Percentiles rank a stretch among this genome's conserved stretches.
These are phyloP conservation scores for Prochilodus magdalenae DNA, from an alignment of 2,113 vertebrate species.

Conservation along the genomic window DNA sequence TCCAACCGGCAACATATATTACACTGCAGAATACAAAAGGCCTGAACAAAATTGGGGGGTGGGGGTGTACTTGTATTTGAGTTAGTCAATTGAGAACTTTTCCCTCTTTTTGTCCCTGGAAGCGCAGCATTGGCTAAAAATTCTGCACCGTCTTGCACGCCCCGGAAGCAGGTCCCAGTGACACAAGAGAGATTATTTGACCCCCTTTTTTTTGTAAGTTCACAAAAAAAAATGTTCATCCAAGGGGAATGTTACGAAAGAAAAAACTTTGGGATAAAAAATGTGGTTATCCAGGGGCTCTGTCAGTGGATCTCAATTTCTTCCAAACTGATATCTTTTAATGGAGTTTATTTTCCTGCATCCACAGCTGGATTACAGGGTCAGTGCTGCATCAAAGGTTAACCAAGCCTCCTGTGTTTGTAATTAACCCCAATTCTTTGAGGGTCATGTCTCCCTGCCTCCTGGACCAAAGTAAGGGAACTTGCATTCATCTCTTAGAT, in stretches of 20 bases:
- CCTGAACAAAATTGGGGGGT: slow-evolving; percentile 17
- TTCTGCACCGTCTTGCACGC: not conserved
- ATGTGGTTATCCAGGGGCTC: slow-evolving; percentile 1
- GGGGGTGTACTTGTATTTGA: not conserved
- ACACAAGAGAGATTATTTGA: slow-evolving; percentile 8
- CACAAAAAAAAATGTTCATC: too few relatives aligned
- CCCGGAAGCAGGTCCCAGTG: slow-evolving; percentile 26
- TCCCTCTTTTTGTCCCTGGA: slow-evolving; percentile 20
- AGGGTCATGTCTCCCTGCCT: slow-evolving; percentile 44
- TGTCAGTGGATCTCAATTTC: not conserved
- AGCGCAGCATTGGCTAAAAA: not conserved
- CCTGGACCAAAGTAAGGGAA: slow-evolving; percentile 11
- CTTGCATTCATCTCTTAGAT: slow-evolving; percentile 40
- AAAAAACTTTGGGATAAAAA: slow-evolving; percentile 14
- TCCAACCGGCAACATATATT: slow-evolving; percentile 53
- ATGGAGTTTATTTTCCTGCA: slow-evolving; percentile 16
- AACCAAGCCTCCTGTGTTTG: not conserved
- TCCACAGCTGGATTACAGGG: slow-evolving; percentile 24
- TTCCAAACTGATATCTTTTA: not conserved
- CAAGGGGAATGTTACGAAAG: slow-evolving; percentile 7
- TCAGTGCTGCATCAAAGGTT: slow-evolving; percentile 23
- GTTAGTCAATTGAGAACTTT: slow-evolving; percentile 43
- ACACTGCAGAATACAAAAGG: slow-evolving; percentile 53
- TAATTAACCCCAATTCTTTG: slow-evolving; percentile 32
- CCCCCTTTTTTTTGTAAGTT: slow-evolving; percentile 17